Evolutionary conservation across 2,113 vertebrate genomes (phyloP).

Genomic region (Salvelinus sp.): DNA sequence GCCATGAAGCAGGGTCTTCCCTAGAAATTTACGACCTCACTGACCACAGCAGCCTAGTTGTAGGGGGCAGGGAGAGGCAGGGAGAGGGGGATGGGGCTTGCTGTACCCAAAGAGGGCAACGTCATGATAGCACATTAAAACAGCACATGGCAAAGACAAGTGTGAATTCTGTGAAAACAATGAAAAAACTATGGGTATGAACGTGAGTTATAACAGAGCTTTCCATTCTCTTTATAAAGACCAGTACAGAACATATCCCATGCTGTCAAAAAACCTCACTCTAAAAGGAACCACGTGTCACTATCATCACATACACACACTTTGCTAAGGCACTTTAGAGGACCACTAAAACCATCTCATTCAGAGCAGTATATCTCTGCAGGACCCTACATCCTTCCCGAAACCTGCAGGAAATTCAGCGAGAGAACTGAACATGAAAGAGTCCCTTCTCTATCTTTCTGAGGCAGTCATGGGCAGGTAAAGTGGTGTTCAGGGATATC

Average conservation of each 20-base stretch:
- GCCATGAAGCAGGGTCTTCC: too few relatives aligned
- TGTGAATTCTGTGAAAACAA: background rate
- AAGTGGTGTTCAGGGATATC: slow-evolving; percentile 37
- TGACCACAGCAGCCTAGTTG: too few relatives aligned
- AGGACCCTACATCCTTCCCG: slow-evolving; percentile 30
- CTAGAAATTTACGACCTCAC: too few relatives aligned
- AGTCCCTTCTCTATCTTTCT: too few relatives aligned
- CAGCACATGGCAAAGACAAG: background rate
- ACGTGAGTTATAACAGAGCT: background rate
- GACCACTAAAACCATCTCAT: background rate
- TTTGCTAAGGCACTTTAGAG: slow-evolving; percentile 14
- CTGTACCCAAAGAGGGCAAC: too few relatives aligned
- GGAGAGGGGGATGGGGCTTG: too few relatives aligned
- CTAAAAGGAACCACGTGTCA: background rate
- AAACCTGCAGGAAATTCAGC: slow-evolving; percentile 22
- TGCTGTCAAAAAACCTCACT: background rate
- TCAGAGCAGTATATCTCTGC: slow-evolving; percentile 4
- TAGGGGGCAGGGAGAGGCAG: too few relatives aligned
- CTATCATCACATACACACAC: background rate
- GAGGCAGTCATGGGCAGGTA: background rate
- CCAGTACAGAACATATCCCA: background rate
- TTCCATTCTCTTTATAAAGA: background rate
- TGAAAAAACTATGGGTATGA: background rate
- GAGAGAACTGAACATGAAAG: background rate
- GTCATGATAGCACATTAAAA: background rate